These are phyloP conservation scores for Coendou prehensilis DNA, from an alignment of 2,797 vertebrate species.

Conservation along the genomic window DNA sequence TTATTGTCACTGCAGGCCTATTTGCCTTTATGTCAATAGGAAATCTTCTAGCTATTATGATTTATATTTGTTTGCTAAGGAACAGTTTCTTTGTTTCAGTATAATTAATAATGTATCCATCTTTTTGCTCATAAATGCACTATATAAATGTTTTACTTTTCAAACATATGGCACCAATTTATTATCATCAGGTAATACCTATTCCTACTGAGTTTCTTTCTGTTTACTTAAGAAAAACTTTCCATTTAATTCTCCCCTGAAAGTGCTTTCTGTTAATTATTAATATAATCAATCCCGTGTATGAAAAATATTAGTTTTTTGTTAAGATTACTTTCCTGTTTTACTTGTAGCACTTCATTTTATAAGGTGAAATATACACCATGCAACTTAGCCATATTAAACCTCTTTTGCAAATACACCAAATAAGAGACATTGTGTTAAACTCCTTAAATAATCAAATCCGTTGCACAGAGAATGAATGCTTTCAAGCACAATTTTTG, in stretches of 20 bases:
- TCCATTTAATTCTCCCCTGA: slow-evolving; percentile 52
- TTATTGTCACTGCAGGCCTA: slow-evolving; percentile 58
- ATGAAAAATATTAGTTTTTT: slow-evolving; percentile 67
- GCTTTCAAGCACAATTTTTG: neutral
- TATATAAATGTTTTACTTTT: slow-evolving; percentile 54
- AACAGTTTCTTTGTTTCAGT: slow-evolving; percentile 66
- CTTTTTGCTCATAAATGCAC: slow-evolving; percentile 62
- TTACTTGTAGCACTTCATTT: slow-evolving; percentile 49
- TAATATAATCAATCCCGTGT: slow-evolving; percentile 53
- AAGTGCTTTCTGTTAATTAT: slow-evolving; percentile 79
- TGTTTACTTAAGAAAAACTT: slow-evolving; percentile 72
- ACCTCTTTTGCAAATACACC: slow-evolving; percentile 16
- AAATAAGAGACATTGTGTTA: neutral
- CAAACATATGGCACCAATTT: slow-evolving; percentile 61
- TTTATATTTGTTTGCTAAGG: slow-evolving; percentile 67
- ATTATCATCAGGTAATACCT: slow-evolving; percentile 44
- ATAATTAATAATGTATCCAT: slow-evolving; percentile 58
- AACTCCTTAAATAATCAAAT: slow-evolving; percentile 36
- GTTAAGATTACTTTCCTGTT: slow-evolving; percentile 42
- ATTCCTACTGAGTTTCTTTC: slow-evolving; percentile 63
- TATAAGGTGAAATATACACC: neutral
- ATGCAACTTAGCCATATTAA: neutral
- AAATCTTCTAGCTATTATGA: slow-evolving; percentile 70
- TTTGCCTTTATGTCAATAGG: slow-evolving; percentile 67
- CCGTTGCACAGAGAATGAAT: neutral